Evolutionary conservation across 2,888 invertebrate species (phyloP).

Genomic region (Spodoptera picta): DNA sequence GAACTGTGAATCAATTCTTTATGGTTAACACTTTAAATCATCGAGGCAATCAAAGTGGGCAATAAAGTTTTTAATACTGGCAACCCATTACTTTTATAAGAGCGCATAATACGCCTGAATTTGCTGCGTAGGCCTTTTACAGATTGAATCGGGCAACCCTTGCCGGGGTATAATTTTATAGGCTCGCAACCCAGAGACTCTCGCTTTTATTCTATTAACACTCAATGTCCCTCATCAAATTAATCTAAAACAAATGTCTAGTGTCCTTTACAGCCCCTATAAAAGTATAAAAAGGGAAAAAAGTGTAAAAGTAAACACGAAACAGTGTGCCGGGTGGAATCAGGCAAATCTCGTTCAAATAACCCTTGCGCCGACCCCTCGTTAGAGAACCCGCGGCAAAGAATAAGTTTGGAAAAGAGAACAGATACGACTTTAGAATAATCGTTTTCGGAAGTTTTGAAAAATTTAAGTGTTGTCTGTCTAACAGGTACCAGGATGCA

Average conservation of each 20-base stretch:
- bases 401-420: slow-evolving; percentile 30
- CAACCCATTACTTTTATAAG: no score
- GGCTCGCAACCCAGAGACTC: background rate
- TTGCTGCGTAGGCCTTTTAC: background rate
- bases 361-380: slow-evolving; percentile 71
- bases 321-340: slow-evolving; percentile 63
- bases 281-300: slow-evolving; percentile 52
- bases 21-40: no score
- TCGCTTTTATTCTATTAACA: slow-evolving; percentile 25
- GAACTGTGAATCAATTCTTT: no score
- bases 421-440: slow-evolving; percentile 17
- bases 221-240: slow-evolving; percentile 41
- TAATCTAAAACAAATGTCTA: slow-evolving; percentile 52
- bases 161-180: background rate
- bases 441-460: no score
- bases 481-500: no score
- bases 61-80: no score
- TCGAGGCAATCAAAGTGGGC: no score
- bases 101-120: background rate
- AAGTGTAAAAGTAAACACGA: slow-evolving; percentile 62
- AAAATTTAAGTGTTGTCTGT: no score
- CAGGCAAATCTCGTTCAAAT: slow-evolving; percentile 73
- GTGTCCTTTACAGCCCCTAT: slow-evolving; percentile 44
- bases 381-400: slow-evolving; percentile 58
- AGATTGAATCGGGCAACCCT: background rate